Conservation (phyloP, 1,140 invertebrate genomes). For the Metopolophium dirhodum region DNA sequence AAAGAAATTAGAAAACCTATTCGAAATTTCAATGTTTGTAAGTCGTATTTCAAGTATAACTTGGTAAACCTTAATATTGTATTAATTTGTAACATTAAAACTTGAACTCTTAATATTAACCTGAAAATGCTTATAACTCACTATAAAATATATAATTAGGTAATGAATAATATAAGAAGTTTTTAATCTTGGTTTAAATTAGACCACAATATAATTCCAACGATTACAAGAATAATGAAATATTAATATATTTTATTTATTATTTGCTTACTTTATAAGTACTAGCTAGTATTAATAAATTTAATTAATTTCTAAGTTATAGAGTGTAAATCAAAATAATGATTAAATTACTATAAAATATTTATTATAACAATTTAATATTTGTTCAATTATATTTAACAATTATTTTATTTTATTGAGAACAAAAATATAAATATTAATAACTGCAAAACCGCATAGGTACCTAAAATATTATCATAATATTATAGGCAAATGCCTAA, state of each 20-base stretch:
- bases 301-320: neutral
- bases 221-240: neutral
- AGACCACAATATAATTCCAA: neutral
- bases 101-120: neutral
- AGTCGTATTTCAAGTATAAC: neutral
- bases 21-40: neutral
- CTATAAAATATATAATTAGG: neutral
- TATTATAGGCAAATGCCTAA: too few species aligned
- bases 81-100: neutral
- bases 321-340: too few species aligned
- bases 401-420: too few species aligned
- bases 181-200: neutral
- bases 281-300: neutral
- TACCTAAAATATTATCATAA: too few species aligned
- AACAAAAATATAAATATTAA: too few species aligned
- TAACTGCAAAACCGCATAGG: too few species aligned
- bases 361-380: neutral
- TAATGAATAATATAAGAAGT: neutral
- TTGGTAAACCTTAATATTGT: neutral
- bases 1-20: neutral
- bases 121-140: neutral
- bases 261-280: too few species aligned
- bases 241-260: neutral
- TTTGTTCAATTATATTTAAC: neutral
- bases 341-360: neutral